Evolutionary conservation across 64 coral and sea anemone species (phyloP).

Genomic region (Pocillopora verrucosa): DNA sequence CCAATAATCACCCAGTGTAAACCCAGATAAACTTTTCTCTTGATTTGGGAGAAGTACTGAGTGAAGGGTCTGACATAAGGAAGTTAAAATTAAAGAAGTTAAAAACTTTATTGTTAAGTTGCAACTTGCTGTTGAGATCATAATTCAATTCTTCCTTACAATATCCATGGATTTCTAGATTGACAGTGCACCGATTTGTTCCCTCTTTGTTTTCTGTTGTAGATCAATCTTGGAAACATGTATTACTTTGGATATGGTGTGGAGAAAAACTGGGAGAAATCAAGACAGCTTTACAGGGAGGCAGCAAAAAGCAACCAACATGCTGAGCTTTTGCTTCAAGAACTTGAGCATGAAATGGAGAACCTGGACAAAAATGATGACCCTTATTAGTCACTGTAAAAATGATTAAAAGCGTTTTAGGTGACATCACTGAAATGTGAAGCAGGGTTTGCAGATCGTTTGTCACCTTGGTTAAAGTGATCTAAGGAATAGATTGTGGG

Average conservation of each 20-base stretch:
- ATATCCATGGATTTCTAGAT: neutral
- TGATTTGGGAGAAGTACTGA: neutral
- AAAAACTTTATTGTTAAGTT: too few relatives aligned
- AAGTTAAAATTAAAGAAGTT: too few relatives aligned
- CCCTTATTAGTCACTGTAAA: neutral
- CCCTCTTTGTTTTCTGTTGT: neutral
- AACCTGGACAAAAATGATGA: conserved; percentile 6
- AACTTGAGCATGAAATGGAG: conserved; percentile 81
- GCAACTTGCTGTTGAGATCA: neutral
- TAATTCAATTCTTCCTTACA: neutral
- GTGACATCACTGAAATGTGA: too few relatives aligned
- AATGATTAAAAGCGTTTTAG: too few relatives aligned
- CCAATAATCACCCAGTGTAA: neutral
- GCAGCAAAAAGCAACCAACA: conserved; percentile 76
- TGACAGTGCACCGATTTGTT: too few relatives aligned
- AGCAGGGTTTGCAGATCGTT: too few relatives aligned
- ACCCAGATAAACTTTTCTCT: neutral
- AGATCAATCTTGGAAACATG: conserved; percentile 99
- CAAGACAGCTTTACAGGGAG: conserved; percentile 67
- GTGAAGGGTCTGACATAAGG: too few relatives aligned
- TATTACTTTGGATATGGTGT: conserved; percentile 98
- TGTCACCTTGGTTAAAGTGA: too few relatives aligned
- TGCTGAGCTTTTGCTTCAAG: conserved; percentile 79
- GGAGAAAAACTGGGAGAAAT: conserved; percentile 81
- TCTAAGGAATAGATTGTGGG: too few relatives aligned